Percentiles rank a stretch among this genome's conserved stretches.
phyloP scores from a whole-genome alignment of 2,888 invertebrate species.

The Nipponacmea schrenckii region DNA sequence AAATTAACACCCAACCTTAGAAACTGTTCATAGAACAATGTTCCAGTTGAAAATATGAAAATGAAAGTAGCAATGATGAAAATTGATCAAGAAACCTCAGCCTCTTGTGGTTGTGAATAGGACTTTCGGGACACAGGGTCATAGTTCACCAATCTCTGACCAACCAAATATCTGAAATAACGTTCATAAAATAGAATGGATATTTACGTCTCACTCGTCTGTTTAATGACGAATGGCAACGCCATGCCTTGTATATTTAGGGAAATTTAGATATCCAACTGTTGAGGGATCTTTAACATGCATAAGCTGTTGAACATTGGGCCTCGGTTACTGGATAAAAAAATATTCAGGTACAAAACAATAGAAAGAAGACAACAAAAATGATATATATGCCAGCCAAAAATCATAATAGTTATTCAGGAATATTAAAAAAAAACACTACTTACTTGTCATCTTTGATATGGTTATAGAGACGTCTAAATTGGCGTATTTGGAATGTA shows the following conservation, averaged over 20 bases:
- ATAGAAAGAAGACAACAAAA: neutral
- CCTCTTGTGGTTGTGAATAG: neutral
- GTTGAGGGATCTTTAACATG: too few relatives aligned
- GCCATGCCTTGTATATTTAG: too few relatives aligned
- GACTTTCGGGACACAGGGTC: conserved; percentile 69
- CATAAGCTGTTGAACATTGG: too few relatives aligned
- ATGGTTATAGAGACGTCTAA: conserved; percentile 93
- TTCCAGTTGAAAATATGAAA: too few relatives aligned
- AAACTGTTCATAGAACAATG: too few relatives aligned
- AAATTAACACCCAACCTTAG: too few relatives aligned
- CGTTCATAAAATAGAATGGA: conserved; percentile 17
- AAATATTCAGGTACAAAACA: too few relatives aligned
- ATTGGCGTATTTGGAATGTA: conserved; percentile 89
- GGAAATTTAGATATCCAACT: too few relatives aligned
- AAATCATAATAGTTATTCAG: neutral
- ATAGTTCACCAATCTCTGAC: conserved; percentile 95
- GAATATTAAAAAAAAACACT: neutral
- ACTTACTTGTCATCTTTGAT: conserved; percentile 96
- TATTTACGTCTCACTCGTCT: too few relatives aligned
- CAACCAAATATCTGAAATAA: conserved; percentile 81
- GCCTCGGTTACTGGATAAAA: too few relatives aligned
- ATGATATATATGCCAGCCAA: neutral
- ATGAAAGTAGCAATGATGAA: neutral
- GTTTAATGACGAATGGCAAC: too few relatives aligned
- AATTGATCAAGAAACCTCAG: neutral